phyloP scores from a whole-genome alignment of 2,113 vertebrate genomes.

The Tyto alba region DNA sequence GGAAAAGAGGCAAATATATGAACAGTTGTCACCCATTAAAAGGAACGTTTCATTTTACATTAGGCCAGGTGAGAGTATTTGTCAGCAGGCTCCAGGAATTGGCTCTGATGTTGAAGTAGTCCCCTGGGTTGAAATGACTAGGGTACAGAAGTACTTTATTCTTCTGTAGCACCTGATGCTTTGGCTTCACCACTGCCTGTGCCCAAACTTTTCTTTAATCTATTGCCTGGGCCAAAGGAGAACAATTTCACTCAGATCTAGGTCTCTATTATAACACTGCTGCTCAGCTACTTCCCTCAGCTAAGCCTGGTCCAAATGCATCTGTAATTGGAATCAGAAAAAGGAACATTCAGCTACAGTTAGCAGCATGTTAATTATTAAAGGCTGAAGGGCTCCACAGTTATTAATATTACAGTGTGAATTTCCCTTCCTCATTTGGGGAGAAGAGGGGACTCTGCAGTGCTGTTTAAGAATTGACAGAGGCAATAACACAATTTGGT shows the following conservation, averaged over 20 bases:
- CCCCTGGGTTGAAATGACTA: not conserved
- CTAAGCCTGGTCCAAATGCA: not conserved
- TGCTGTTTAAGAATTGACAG: not conserved
- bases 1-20: not conserved
- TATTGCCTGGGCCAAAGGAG: slow-evolving; percentile 7
- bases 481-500: not conserved
- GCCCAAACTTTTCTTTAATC: slow-evolving; percentile 8
- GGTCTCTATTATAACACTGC: not conserved
- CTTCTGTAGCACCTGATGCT: not conserved
- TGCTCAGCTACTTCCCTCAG: not conserved
- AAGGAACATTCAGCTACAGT: slow-evolving; percentile 10
- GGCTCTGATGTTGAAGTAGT: not conserved
- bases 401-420: slow-evolving; percentile 33
- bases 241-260: not conserved
- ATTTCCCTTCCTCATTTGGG: not conserved
- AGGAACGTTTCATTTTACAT: not conserved
- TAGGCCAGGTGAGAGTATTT: not conserved
- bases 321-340: not conserved
- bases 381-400: not conserved
- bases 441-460: not conserved
- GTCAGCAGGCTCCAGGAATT: not conserved
- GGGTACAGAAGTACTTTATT: not conserved
- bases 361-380: slow-evolving; percentile 41
- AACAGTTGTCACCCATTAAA: not conserved
- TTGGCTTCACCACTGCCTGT: not conserved